Evolutionary conservation across 1,140 invertebrate species (phyloP).

Genomic region (Drosophila suzukii): DNA sequence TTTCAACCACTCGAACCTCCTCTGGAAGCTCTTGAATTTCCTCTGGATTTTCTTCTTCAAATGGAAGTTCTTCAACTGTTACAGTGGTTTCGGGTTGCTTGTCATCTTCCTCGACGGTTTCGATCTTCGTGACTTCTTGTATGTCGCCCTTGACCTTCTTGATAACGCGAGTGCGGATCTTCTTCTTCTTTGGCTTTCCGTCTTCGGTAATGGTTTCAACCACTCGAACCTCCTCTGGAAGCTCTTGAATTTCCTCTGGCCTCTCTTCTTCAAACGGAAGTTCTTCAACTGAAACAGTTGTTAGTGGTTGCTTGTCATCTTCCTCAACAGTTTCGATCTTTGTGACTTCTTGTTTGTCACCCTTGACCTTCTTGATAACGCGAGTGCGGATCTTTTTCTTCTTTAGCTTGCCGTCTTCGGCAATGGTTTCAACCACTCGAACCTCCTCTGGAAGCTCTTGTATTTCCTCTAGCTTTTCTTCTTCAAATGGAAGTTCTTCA

Average conservation of each 20-base stretch:
- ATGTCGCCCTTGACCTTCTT: slow-evolving; percentile 8
- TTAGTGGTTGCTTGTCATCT: neutral
- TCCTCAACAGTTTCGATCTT: slow-evolving; percentile 4
- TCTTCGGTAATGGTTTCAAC: slow-evolving; percentile 2
- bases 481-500: slow-evolving; percentile 3
- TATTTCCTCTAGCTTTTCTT: neutral
- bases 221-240: slow-evolving; percentile 3
- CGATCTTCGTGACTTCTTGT: slow-evolving; percentile 7
- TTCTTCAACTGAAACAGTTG: neutral
- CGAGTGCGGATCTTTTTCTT: slow-evolving; percentile 9
- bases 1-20: slow-evolving; percentile 1
- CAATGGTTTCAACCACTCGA: neutral
- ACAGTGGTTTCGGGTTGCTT: slow-evolving; percentile 4
- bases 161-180: slow-evolving; percentile 4
- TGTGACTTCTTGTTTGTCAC: slow-evolving; percentile 1
- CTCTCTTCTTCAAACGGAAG: neutral
- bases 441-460: slow-evolving; percentile 3
- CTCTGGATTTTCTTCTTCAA: neutral
- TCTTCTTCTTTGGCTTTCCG: slow-evolving; percentile 8
- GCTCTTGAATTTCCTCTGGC: neutral
- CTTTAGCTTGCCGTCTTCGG: slow-evolving; percentile 3
- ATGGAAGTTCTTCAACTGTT: neutral
- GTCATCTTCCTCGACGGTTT: slow-evolving; percentile 6
- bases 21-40: slow-evolving; percentile 2
- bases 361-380: slow-evolving; percentile 7